A percentile compares a stretch with the other conserved stretches of the same genome.
Evolutionary conservation across 2,888 invertebrate species (phyloP).

Genomic region (Leptinotarsa juncta): DNA sequence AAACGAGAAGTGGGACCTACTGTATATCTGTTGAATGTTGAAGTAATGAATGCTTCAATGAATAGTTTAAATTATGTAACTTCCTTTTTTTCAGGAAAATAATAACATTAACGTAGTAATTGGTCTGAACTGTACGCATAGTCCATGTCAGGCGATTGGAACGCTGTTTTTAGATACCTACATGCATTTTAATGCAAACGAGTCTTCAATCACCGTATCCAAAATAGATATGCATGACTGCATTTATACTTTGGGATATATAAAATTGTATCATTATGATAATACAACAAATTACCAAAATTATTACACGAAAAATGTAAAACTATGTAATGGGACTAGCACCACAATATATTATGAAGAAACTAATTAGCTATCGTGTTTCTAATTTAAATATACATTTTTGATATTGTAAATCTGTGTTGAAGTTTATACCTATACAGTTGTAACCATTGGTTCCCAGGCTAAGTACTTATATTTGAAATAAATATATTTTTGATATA

Average conservation of each 20-base stretch:
- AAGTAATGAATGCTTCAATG: background rate
- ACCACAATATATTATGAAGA: slow-evolving; percentile 22
- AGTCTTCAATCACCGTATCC: slow-evolving; percentile 37
- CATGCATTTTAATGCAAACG: slow-evolving; percentile 41
- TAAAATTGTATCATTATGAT: slow-evolving; percentile 45
- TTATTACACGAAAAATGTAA: slow-evolving; percentile 27
- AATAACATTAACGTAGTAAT: slow-evolving; percentile 42
- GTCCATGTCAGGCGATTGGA: slow-evolving; percentile 42
- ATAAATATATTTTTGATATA: slow-evolving; percentile 2
- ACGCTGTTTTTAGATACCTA: slow-evolving; percentile 40
- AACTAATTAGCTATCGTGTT: slow-evolving; percentile 11
- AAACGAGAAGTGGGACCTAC: too few species aligned
- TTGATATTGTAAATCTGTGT: too few species aligned
- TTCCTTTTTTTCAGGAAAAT: slow-evolving; percentile 41
- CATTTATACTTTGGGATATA: slow-evolving; percentile 41
- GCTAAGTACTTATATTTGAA: background rate
- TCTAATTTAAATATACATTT: background rate
- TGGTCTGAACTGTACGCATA: slow-evolving; percentile 43
- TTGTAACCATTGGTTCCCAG: too few species aligned
- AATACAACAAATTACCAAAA: slow-evolving; percentile 25
- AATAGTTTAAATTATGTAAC: background rate
- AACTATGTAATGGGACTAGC: slow-evolving; percentile 31
- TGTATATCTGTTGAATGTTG: too few species aligned
- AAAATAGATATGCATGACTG: slow-evolving; percentile 37
- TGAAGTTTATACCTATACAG: too few species aligned